These are phyloP conservation scores for Actinostola sp. DNA, from an alignment of 92 coral and sea anemone species.

Conservation along the genomic window DNA sequence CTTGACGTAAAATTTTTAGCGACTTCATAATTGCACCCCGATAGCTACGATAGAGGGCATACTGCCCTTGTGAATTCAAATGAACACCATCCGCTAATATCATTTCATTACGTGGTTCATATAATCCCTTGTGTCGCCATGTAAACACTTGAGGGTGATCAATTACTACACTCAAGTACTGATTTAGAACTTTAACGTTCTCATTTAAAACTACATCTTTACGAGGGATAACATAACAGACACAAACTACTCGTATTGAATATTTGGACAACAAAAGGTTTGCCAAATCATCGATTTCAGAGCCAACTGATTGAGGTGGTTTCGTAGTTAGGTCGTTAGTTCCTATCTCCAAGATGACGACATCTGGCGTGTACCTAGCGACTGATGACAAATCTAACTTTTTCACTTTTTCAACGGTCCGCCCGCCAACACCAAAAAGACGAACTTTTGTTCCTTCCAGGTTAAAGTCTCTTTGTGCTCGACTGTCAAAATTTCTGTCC, in stretches of 20 bases:
- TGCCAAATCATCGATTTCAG: conserved; percentile 1
- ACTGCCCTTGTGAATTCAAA: conserved; percentile 12
- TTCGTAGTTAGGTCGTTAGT: conserved; percentile 8
- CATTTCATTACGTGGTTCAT: background rate
- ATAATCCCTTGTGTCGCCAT: conserved; percentile 9
- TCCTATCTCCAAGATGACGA: conserved; percentile 15
- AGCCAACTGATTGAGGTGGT: conserved; percentile 11
- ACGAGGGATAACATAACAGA: conserved; percentile 19
- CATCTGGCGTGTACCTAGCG: background rate
- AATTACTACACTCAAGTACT: background rate
- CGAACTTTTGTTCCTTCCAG: background rate
- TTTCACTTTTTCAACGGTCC: background rate
- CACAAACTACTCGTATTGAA: conserved; percentile 3
- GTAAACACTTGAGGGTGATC: background rate
- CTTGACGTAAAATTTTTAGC: no score
- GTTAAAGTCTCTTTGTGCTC: background rate
- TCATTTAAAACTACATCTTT: background rate
- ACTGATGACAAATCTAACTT: background rate
- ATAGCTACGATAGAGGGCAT: conserved; percentile 16
- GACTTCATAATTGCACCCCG: conserved; percentile 18
- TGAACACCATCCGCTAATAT: conserved; percentile 21
- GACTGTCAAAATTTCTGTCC: background rate
- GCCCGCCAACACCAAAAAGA: background rate
- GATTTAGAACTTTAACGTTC: background rate
- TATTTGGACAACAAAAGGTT: background rate